Conservation (phyloP, 1,140 invertebrate species). For the Drosophila yakuba region DNA sequence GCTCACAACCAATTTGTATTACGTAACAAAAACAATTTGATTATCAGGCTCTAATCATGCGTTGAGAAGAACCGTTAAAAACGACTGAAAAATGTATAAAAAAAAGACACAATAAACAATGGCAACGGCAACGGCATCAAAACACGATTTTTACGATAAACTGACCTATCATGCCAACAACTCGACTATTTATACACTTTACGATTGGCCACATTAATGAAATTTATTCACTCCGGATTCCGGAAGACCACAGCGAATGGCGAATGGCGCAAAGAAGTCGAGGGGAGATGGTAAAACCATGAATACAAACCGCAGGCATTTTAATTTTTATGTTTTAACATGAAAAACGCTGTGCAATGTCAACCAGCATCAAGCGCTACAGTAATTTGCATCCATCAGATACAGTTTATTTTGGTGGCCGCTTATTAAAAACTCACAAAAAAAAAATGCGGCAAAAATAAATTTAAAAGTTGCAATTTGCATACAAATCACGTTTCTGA, state of each 20-base stretch:
- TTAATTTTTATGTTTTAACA: constrained; percentile 61
- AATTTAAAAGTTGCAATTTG: constrained; percentile 51
- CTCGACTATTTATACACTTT: constrained; percentile 51
- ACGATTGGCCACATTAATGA: constrained; percentile 71
- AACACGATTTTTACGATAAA: constrained; percentile 40
- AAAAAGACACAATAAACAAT: constrained; percentile 33
- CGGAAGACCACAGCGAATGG: constrained; percentile 50
- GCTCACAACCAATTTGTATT: neutral
- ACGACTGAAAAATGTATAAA: constrained; percentile 5
- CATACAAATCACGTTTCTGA: constrained; percentile 69
- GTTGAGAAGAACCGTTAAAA: constrained; percentile 24
- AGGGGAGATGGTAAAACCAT: constrained; percentile 23
- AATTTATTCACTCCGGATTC: constrained; percentile 67
- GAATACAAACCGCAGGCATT: constrained; percentile 68
- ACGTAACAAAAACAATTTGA: constrained; percentile 18
- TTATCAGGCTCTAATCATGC: constrained; percentile 15
- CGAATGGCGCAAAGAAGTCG: neutral
- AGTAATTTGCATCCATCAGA: constrained; percentile 65
- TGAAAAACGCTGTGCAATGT: constrained; percentile 51
- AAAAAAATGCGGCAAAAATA: constrained; percentile 13
- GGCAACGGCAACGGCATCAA: constrained; percentile 33
- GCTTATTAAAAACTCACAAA: constrained; percentile 31
- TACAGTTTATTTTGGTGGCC: constrained; percentile 53
- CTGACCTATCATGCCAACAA: constrained; percentile 19
- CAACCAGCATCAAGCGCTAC: constrained; percentile 38